Conservation (phyloP, 2,113 vertebrate genomes). For the Tychaedon coryphoeus region DNA sequence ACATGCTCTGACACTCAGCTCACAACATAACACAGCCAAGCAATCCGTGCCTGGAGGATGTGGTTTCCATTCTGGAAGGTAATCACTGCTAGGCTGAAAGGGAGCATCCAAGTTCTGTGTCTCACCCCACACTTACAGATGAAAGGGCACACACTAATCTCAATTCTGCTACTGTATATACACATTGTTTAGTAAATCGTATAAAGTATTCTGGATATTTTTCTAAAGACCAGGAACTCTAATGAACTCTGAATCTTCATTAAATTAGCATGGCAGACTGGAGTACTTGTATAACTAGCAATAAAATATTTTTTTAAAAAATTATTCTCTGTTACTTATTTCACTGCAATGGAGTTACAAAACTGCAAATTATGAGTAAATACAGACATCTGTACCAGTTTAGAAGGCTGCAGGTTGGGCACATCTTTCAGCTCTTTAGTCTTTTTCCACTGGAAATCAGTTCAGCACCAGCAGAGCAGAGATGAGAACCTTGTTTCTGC, state of each 20-base stretch:
- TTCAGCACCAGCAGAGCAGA: background rate
- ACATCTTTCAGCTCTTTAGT: background rate
- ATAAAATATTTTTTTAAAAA: background rate
- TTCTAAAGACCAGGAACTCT: background rate
- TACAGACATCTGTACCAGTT: background rate
- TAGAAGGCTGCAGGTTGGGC: background rate
- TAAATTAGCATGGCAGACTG: background rate
- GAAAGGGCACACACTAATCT: background rate
- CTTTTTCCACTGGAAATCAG: background rate
- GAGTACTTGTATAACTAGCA: background rate
- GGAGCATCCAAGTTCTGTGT: background rate
- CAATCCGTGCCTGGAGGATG: background rate
- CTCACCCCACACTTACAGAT: background rate
- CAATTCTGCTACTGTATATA: background rate
- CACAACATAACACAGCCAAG: accelerated
- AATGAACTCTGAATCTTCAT: background rate
- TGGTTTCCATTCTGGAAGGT: background rate
- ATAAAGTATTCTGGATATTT: background rate
- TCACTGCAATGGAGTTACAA: background rate
- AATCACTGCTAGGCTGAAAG: background rate
- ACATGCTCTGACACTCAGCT: background rate
- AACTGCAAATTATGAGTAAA: background rate
- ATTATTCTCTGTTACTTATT: background rate
- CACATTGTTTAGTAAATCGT: background rate
- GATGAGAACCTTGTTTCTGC: background rate